phyloP scores from a whole-genome alignment of 1,140 invertebrate genomes.

The Amphibalanus amphitrite region DNA sequence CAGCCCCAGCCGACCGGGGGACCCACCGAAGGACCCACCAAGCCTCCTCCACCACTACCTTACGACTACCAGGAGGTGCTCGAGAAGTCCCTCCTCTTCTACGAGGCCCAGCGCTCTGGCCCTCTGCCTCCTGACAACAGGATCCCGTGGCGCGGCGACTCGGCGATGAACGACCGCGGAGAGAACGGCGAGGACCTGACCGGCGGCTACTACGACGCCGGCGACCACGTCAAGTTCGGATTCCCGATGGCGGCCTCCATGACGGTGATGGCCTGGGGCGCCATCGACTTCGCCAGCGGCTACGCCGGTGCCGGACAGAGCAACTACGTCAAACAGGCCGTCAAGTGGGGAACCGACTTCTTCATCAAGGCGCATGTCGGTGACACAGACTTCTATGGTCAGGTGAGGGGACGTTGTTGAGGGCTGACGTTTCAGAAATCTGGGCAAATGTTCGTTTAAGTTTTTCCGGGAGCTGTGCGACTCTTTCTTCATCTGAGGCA shows the following conservation, averaged over 20 bases:
- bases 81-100: slow-evolving; percentile 27
- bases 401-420: slow-evolving; percentile 15
- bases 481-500: not conserved
- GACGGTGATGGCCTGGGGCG: slow-evolving; percentile 24
- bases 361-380: slow-evolving; percentile 13
- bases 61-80: slow-evolving; percentile 19
- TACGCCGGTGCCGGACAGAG: slow-evolving; percentile 13
- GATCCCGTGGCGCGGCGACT: slow-evolving; percentile 25
- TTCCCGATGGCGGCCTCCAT: slow-evolving; percentile 25
- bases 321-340: slow-evolving; percentile 7
- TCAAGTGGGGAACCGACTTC: slow-evolving; percentile 14
- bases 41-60: not conserved
- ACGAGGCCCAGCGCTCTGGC: slow-evolving; percentile 28
- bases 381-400: slow-evolving; percentile 16
- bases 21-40: too few relatives aligned
- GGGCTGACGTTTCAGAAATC: too few relatives aligned
- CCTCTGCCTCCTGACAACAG: slow-evolving; percentile 23
- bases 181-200: slow-evolving; percentile 24
- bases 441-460: not conserved
- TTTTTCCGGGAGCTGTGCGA: not conserved
- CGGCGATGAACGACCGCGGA: slow-evolving; percentile 23
- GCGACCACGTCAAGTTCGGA: slow-evolving; percentile 28
- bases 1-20: not conserved
- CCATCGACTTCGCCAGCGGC: slow-evolving; percentile 20
- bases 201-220: slow-evolving; percentile 31